Evolutionary conservation across 2,888 invertebrate species (phyloP).

Genomic region (Drosophila peninsularis): DNA sequence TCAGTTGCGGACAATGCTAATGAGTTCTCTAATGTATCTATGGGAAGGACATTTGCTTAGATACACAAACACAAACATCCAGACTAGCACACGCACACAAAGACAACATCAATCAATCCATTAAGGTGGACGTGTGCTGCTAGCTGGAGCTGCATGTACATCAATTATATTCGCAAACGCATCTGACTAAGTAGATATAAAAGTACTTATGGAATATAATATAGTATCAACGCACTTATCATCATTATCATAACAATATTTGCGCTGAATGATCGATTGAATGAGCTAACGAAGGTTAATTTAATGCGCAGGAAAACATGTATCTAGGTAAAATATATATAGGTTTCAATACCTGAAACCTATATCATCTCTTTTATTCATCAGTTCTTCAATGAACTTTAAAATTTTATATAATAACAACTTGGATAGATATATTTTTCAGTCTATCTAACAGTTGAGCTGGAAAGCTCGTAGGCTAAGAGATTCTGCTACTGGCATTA

Average conservation of each 20-base stretch:
- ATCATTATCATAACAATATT: background rate
- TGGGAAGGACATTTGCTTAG: constrained; percentile 2
- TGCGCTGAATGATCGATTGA: background rate
- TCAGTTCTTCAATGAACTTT: too few species aligned
- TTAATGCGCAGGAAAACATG: too few species aligned
- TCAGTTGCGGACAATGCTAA: constrained; percentile 3
- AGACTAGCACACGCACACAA: background rate
- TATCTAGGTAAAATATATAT: too few species aligned
- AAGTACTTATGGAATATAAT: background rate
- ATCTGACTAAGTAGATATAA: background rate
- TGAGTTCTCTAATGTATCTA: background rate
- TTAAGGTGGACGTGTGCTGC: background rate
- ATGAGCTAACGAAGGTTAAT: too few species aligned
- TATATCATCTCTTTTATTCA: too few species aligned
- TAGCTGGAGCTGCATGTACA: background rate
- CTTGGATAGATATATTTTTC: too few species aligned
- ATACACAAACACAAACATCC: background rate
- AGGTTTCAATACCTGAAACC: too few species aligned
- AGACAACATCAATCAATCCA: constrained; percentile 22
- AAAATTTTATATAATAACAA: too few species aligned
- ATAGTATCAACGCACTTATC: background rate
- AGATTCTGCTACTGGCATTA: too few species aligned
- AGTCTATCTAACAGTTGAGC: too few species aligned
- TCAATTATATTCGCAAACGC: constrained; percentile 15
- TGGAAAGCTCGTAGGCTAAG: too few species aligned